phyloP scores from a whole-genome alignment of 2,113 vertebrate species.

The Petaurus breviceps region DNA sequence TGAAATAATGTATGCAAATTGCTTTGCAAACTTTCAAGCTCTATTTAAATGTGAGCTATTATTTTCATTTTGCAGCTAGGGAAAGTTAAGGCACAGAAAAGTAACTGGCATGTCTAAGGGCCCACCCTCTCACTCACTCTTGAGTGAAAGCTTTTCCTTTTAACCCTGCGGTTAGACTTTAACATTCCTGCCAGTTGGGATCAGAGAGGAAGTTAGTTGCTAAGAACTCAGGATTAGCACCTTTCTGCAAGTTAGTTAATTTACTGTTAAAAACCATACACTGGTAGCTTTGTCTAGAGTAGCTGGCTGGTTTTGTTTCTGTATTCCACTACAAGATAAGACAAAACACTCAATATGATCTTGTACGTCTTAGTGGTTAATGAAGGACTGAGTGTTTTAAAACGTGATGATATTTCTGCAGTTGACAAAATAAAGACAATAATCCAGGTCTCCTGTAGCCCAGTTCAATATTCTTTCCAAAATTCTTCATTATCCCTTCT shows the following conservation, averaged over 20 bases:
- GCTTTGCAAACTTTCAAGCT: neutral
- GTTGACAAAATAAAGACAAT: neutral
- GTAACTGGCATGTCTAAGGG: neutral
- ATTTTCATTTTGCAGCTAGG: neutral
- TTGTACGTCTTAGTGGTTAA: conserved; percentile 92
- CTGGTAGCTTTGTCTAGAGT: conserved; percentile 72
- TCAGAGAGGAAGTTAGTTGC: conserved; percentile 64
- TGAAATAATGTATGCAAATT: neutral
- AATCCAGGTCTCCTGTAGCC: neutral
- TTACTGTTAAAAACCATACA: conserved; percentile 77
- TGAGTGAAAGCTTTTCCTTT: conserved; percentile 44
- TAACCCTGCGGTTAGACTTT: conserved; percentile 37
- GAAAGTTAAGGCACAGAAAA: neutral
- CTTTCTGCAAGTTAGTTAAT: conserved; percentile 67
- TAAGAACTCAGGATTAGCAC: conserved; percentile 80
- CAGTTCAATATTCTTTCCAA: neutral
- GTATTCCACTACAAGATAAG: conserved; percentile 81
- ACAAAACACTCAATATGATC: conserved; percentile 86
- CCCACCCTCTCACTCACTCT: neutral
- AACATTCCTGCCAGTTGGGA: conserved; percentile 12
- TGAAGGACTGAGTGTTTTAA: conserved; percentile 43
- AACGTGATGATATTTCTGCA: conserved; percentile 79
- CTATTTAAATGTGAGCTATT: neutral
- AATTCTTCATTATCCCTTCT: neutral
- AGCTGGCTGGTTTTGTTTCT: conserved; percentile 77